phyloP scores from a whole-genome alignment of 2,888 invertebrate species.

The Chydorus sphaericus region DNA sequence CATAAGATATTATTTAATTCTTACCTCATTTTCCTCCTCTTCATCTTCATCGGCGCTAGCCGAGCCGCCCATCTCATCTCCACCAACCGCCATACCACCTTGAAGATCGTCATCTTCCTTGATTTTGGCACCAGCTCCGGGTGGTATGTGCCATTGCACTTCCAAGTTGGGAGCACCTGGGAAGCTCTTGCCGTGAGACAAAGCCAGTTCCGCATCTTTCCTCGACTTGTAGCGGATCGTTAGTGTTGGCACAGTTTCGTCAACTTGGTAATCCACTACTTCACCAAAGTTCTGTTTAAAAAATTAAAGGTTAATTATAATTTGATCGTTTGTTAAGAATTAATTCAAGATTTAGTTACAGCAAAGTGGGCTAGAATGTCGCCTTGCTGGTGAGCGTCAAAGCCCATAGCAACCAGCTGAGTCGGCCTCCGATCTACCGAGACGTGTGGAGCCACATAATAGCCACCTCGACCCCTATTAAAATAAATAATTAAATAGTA shows the following conservation, averaged over 20 bases:
- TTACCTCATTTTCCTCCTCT: constrained; percentile 32
- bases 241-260: constrained; percentile 57
- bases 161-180: constrained; percentile 42
- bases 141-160: constrained; percentile 33
- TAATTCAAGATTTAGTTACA: constrained; percentile 38
- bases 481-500: not conserved
- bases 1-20: constrained; percentile 17
- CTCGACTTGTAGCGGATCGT: constrained; percentile 58
- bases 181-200: constrained; percentile 58
- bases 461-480: constrained; percentile 23
- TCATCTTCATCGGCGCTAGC: constrained; percentile 29
- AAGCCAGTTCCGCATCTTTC: constrained; percentile 62
- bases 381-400: constrained; percentile 66
- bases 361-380: constrained; percentile 67
- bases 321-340: not conserved
- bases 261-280: constrained; percentile 64
- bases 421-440: constrained; percentile 76
- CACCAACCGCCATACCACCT: constrained; percentile 28
- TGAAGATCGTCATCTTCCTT: constrained; percentile 13
- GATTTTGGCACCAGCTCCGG: constrained; percentile 19
- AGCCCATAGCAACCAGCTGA: constrained; percentile 71
- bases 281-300: constrained; percentile 63
- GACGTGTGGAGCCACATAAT: constrained; percentile 36
- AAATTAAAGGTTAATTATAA: constrained; percentile 15
- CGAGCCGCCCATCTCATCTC: constrained; percentile 13